Evolutionary conservation across 1,140 invertebrate genomes (phyloP).

Genomic region (Chelonus insularis): DNA sequence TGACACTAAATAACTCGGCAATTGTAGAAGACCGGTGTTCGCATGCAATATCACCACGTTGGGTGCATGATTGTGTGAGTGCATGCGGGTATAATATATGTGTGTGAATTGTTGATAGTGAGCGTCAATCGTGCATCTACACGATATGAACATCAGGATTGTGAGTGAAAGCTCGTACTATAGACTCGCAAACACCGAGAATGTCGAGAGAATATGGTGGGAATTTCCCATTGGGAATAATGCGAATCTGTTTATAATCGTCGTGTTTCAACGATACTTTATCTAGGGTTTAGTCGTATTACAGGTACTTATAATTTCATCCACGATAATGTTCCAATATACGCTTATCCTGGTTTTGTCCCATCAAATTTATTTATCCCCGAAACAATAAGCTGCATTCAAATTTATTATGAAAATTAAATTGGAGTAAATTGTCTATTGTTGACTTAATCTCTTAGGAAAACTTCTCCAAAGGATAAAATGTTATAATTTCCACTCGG

Average conservation of each 20-base stretch:
- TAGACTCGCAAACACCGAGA: background rate
- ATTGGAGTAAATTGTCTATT: no score
- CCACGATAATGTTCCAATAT: no score
- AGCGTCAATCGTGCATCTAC: background rate
- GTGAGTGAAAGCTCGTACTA: background rate
- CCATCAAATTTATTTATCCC: no score
- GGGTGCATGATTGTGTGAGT: no score
- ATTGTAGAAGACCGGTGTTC: background rate
- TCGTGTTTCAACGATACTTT: background rate
- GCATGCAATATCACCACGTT: background rate
- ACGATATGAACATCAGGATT: background rate
- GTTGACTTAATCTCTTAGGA: no score
- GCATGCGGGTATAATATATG: background rate
- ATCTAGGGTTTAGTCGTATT: no score
- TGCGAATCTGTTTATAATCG: background rate
- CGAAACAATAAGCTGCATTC: no score
- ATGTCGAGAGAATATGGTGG: background rate
- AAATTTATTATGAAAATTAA: no score
- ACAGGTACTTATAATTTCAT: no score
- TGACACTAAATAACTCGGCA: background rate
- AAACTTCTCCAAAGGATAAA: no score
- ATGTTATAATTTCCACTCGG: no score
- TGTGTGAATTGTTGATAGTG: slow-evolving; percentile 6
- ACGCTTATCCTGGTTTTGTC: no score
- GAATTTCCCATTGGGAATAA: background rate